Percentiles rank a stretch among this genome's conserved stretches.
Evolutionary conservation across 2,888 invertebrate species (phyloP).

Genomic region (Epinotia brunnichana): DNA sequence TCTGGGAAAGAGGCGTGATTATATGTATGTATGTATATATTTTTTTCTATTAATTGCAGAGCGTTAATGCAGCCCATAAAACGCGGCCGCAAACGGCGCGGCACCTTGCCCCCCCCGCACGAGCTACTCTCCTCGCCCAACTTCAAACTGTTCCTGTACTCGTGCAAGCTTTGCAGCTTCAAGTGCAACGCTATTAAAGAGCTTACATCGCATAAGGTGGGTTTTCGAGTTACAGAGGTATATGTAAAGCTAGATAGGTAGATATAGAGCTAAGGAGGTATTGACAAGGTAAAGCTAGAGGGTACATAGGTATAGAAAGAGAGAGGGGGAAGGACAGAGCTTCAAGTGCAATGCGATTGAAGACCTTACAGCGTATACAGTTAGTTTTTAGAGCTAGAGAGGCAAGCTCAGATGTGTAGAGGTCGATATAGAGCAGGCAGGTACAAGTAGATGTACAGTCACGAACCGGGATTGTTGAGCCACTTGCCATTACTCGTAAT

Average conservation of each 20-base stretch:
- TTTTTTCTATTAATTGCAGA: slow-evolving; percentile 44
- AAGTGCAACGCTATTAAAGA: slow-evolving; percentile 80
- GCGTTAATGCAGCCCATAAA: slow-evolving; percentile 47
- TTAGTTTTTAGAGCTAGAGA: slow-evolving; percentile 45
- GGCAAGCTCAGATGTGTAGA: too few species aligned
- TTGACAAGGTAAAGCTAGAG: too few species aligned
- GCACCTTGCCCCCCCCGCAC: slow-evolving; percentile 67
- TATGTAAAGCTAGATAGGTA: neutral
- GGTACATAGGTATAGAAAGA: too few species aligned
- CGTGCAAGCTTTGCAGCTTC: slow-evolving; percentile 73
- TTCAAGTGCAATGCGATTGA: too few species aligned
- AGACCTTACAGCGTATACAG: slow-evolving; percentile 75
- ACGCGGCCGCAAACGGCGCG: slow-evolving; percentile 52
- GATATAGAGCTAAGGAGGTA: too few species aligned
- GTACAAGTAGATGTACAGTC: too few species aligned
- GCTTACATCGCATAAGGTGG: slow-evolving; percentile 73
- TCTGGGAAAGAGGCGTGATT: too few species aligned
- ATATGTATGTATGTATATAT: neutral
- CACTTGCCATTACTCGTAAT: too few species aligned
- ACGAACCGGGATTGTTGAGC: too few species aligned
- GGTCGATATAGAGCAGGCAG: too few species aligned
- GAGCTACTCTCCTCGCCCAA: slow-evolving; percentile 71
- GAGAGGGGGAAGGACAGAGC: too few species aligned
- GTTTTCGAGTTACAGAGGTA: neutral
- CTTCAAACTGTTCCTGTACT: slow-evolving; percentile 77